A percentile compares a stretch with the other conserved stretches of the same genome.
Conservation (phyloP, 2,797 vertebrate genomes). For the Oceanodroma leucorhoa region DNA sequence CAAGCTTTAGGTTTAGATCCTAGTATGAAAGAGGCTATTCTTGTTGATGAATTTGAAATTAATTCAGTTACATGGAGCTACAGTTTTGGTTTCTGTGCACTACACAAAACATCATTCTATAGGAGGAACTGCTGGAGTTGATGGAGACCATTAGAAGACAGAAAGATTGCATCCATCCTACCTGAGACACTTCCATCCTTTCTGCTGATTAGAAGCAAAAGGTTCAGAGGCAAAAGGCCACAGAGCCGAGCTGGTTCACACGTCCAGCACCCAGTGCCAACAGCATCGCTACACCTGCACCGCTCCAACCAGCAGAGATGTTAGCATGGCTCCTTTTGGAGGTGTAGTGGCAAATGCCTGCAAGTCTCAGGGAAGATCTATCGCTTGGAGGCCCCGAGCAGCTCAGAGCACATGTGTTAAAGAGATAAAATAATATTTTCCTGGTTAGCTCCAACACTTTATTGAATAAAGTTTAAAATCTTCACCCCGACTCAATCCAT, state of each 20-base stretch:
- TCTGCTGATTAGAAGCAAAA: neutral
- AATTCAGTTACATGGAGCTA: neutral
- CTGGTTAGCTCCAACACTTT: neutral
- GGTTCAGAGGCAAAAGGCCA: neutral
- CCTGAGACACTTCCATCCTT: neutral
- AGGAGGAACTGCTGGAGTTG: neutral
- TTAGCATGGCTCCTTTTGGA: neutral
- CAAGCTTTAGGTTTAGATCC: neutral
- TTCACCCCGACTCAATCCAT: neutral
- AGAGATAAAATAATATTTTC: conserved; percentile 20
- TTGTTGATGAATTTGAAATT: neutral
- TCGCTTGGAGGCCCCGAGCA: neutral
- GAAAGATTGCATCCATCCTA: no score
- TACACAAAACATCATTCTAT: neutral
- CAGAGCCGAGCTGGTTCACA: neutral
- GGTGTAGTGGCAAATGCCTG: neutral
- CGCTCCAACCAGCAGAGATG: neutral
- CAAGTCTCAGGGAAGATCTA: neutral
- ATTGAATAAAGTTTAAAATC: conserved; percentile 8
- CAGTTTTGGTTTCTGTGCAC: neutral
- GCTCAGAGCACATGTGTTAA: neutral
- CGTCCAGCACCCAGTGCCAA: neutral
- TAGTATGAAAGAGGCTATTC: neutral
- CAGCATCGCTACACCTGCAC: neutral
- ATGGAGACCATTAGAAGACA: neutral